Evolutionary conservation across 2,888 invertebrate species (phyloP).

Genomic region (Marronus borbonicus): DNA sequence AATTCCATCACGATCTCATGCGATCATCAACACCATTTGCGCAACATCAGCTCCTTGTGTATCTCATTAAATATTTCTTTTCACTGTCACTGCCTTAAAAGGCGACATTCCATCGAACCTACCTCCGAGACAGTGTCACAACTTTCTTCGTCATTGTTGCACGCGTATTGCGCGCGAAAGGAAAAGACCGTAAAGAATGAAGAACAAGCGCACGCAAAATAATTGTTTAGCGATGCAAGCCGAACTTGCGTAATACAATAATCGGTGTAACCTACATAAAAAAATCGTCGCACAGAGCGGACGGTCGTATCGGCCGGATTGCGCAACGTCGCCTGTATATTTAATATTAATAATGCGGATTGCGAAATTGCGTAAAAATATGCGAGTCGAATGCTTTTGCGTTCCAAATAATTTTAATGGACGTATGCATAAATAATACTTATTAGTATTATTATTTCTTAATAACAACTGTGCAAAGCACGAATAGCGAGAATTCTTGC

Average conservation of each 20-base stretch:
- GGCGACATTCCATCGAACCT: conserved; percentile 12
- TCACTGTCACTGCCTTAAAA: conserved; percentile 4
- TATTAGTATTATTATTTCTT: conserved; percentile 5
- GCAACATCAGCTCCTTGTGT: not conserved
- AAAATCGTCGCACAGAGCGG: not conserved
- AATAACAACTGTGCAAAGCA: conserved; percentile 1
- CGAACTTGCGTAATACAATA: conserved; percentile 30
- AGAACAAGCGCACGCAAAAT: not conserved
- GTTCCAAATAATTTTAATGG: conserved; percentile 39
- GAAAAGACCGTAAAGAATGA: not conserved
- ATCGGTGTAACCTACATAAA: conserved; percentile 28
- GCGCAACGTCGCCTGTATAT: conserved; percentile 26
- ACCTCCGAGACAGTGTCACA: not conserved
- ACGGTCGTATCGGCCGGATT: not conserved
- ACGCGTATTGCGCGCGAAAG: not conserved
- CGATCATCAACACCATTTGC: not conserved
- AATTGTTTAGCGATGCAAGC: conserved; percentile 24
- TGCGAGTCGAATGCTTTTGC: conserved; percentile 27
- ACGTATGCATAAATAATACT: conserved; percentile 40
- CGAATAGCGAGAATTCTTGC: not conserved
- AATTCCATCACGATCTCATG: not conserved
- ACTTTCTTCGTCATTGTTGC: not conserved
- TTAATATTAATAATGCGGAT: conserved; percentile 36
- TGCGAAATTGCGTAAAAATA: conserved; percentile 35
- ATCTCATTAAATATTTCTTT: not conserved